Percentiles rank a stretch among this genome's conserved stretches.
These are phyloP conservation scores for Leptinotarsa tumamoca DNA, from an alignment of 2,888 invertebrate genomes.

Conservation along the genomic window DNA sequence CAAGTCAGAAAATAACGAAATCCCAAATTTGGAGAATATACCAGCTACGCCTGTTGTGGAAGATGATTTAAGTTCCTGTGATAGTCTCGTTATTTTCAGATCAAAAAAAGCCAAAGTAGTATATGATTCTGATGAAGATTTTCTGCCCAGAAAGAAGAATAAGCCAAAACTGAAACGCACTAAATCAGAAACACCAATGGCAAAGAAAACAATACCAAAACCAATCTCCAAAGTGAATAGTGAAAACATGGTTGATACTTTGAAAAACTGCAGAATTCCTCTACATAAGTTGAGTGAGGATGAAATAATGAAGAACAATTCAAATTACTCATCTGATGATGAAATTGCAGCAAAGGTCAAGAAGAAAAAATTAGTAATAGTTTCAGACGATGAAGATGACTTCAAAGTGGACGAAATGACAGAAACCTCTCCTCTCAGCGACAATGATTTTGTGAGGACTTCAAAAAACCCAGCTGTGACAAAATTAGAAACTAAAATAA, in stretches of 20 bases:
- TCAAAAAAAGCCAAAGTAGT: conserved; percentile 9
- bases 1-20: neutral
- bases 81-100: neutral
- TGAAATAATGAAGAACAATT: conserved; percentile 7
- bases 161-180: conserved; percentile 16
- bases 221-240: conserved; percentile 4
- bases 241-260: conserved; percentile 9
- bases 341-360: conserved; percentile 23
- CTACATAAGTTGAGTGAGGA: conserved; percentile 19
- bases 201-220: conserved; percentile 1
- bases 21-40: neutral
- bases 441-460: neutral
- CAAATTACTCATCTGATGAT: conserved; percentile 20
- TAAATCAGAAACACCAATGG: conserved; percentile 12
- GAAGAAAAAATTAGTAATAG: conserved; percentile 23
- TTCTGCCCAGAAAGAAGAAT: conserved; percentile 1
- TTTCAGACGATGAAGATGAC: conserved; percentile 28
- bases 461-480: conserved; percentile 2
- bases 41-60: neutral
- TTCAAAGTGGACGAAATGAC: conserved; percentile 8
- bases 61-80: neutral
- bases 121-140: conserved; percentile 30
- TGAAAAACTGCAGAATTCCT: conserved; percentile 26
- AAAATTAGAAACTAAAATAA: conserved; percentile 17
- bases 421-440: neutral